Conservation (phyloP, 2,113 vertebrate genomes). For the Scartelaos histophorus region DNA sequence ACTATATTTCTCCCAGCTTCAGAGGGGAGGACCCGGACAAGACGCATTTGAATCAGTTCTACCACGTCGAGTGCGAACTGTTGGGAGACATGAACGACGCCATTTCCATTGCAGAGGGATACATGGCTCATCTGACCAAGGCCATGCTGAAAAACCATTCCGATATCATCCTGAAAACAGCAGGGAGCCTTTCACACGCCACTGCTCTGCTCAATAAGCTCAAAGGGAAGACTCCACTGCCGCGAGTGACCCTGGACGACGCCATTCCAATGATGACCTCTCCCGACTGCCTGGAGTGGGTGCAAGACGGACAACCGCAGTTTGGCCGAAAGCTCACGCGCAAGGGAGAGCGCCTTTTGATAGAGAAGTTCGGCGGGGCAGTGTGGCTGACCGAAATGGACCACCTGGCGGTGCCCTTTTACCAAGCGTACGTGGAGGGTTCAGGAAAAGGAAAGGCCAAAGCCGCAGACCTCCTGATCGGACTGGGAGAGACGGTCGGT, state of each 20-base stretch:
- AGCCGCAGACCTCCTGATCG: slow-evolving; percentile 78
- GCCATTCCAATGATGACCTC: slow-evolving; percentile 77
- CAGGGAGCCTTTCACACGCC: slow-evolving; percentile 70
- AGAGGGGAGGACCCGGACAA: slow-evolving; percentile 79
- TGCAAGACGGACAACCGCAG: slow-evolving; percentile 74
- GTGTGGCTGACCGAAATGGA: slow-evolving; percentile 83
- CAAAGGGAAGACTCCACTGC: slow-evolving; percentile 58
- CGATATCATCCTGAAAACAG: slow-evolving; percentile 66
- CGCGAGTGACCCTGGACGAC: slow-evolving; percentile 73
- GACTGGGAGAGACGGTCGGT: slow-evolving; percentile 80
- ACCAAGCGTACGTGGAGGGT: slow-evolving; percentile 77
- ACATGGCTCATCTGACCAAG: slow-evolving; percentile 70
- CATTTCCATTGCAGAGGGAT: slow-evolving; percentile 76
- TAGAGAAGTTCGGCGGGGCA: slow-evolving; percentile 72
- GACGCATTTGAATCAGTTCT: slow-evolving; percentile 82
- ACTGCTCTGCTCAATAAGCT: slow-evolving; percentile 63
- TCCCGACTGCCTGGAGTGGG: slow-evolving; percentile 77
- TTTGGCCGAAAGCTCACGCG: slow-evolving; percentile 79
- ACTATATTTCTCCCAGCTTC: slow-evolving; percentile 81
- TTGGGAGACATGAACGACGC: slow-evolving; percentile 76
- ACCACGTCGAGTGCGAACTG: slow-evolving; percentile 81
- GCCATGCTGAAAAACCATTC: slow-evolving; percentile 75
- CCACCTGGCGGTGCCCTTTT: slow-evolving; percentile 79
- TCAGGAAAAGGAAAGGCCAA: slow-evolving; percentile 73
- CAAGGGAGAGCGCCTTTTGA: slow-evolving; percentile 75